Base-by-base conservation (phyloP, 2,113 vertebrate species). In the Dunckerocampus dactyliophorus region DNA sequence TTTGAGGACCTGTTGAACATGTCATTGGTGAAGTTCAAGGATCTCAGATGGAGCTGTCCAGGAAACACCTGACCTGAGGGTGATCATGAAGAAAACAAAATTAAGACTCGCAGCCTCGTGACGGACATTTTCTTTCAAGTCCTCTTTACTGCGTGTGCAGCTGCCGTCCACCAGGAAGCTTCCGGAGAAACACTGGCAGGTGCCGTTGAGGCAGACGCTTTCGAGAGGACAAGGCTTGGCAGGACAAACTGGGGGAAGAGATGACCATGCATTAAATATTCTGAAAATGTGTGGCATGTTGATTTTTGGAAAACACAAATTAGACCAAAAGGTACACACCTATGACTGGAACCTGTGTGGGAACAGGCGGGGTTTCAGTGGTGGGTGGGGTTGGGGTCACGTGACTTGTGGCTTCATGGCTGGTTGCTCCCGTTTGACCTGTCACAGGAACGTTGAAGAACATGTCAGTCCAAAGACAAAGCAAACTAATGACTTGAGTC, bases 131-230 rank as follows among this genome's bases (percentile, higher is more conserved):
- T 8, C 28, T 37, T 13, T 39, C 4, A 20, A 12, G 0, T 13
- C 3, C 0, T 13, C 59, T 72, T 80, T 75, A 92, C 91, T 89
- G 21, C 58, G 66, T 47, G 3, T 6, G 67, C 91, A 92, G 3
- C 0, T 2, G 28, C 56, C 81, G 5, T 74, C 20, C 13, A 19
- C 14, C 43, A 88, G 21, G 65, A 56, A 79, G 28, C n/a, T 79
- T 16, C 89, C 89, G 19, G 87, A 9, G 57, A 87, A 20, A 77
- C 91, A 92, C 74, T 87, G 84, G 43, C 91, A 92, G 5, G 62
- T 71, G 2, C 69, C 55, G 8, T 78, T 72, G 1, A 88, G 55
- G 74, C 91, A 92, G 4, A 71, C 1, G 7, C 82, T 87, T 0
- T 73, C 17, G 45, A 11, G 7, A 16, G 89, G 88, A 42, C 90